A percentile compares a stretch with the other conserved stretches of the same genome.
Conservation (phyloP, 2,113 vertebrate species). For the Malurus cyaneus region DNA sequence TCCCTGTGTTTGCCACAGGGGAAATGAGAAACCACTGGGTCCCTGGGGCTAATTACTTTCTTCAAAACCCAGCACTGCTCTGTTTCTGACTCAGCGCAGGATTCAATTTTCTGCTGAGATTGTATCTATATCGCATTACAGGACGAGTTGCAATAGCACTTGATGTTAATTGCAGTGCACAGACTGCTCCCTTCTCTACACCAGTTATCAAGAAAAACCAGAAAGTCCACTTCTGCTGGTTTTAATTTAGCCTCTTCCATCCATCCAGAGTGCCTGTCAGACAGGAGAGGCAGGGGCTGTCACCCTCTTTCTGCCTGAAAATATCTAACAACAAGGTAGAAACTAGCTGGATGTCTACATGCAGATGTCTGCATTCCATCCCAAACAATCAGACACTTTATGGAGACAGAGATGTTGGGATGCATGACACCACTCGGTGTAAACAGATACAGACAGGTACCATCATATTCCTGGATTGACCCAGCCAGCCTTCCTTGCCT, state of each 20-base stretch:
- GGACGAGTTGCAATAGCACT: slow-evolving; percentile 48
- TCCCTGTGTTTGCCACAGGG: slow-evolving; percentile 5
- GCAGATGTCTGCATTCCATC: background rate
- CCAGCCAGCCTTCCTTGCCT: background rate
- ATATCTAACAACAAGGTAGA: background rate
- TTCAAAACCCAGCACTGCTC: slow-evolving; percentile 24
- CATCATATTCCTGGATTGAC: background rate
- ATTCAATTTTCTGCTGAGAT: slow-evolving; percentile 55
- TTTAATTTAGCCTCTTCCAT: slow-evolving; percentile 51
- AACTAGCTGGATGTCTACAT: background rate
- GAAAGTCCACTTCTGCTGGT: slow-evolving; percentile 31
- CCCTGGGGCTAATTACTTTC: slow-evolving; percentile 34
- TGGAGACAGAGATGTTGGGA: background rate
- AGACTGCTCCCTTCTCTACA: slow-evolving; percentile 49
- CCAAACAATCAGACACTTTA: background rate
- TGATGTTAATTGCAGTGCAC: slow-evolving; percentile 29
- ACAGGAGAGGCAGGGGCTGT: slow-evolving; percentile 12
- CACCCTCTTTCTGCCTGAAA: background rate
- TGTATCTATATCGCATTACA: slow-evolving; percentile 52
- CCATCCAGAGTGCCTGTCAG: background rate
- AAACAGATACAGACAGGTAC: background rate
- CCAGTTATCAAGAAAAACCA: slow-evolving; percentile 64
- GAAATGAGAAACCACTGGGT: slow-evolving; percentile 30
- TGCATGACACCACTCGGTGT: rapidly evolving
- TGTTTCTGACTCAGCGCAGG: slow-evolving; percentile 41